Evolutionary conservation across 1,140 invertebrate genomes (phyloP).

Genomic region (Calosoma granatense): DNA sequence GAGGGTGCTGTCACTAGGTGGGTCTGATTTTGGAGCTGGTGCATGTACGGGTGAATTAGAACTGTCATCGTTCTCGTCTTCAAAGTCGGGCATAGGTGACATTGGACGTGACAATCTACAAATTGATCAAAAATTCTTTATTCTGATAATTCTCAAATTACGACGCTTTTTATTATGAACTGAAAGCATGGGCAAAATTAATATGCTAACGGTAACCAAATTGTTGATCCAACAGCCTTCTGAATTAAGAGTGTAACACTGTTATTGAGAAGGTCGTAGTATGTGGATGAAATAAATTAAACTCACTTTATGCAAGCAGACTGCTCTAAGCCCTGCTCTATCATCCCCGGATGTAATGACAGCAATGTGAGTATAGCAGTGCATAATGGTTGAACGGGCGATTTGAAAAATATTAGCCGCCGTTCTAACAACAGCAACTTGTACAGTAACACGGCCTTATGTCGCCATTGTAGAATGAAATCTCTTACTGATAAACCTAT

Average conservation of each 20-base stretch:
- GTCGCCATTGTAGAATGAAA: slow-evolving; percentile 76
- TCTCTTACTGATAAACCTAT: slow-evolving; percentile 69
- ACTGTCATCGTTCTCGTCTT: slow-evolving; percentile 35
- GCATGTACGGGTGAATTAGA: slow-evolving; percentile 22
- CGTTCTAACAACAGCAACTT: slow-evolving; percentile 87
- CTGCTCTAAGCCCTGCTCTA: slow-evolving; percentile 77
- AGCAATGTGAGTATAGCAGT: slow-evolving; percentile 77
- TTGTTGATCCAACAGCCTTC: slow-evolving; percentile 3
- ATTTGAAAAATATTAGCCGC: slow-evolving; percentile 85
- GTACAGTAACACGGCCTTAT: slow-evolving; percentile 88
- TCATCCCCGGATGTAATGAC: slow-evolving; percentile 81
- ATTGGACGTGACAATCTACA: slow-evolving; percentile 63
- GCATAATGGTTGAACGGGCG: slow-evolving; percentile 84
- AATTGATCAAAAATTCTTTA: slow-evolving; percentile 17
- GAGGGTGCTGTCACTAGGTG: neutral
- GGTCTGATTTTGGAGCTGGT: neutral
- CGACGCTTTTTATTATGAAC: neutral
- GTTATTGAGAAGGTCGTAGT: too few relatives aligned
- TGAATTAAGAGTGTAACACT: too few relatives aligned
- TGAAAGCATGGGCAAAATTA: neutral
- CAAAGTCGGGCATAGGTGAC: slow-evolving; percentile 63
- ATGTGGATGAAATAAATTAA: slow-evolving; percentile 11
- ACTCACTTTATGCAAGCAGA: slow-evolving; percentile 70
- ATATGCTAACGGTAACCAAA: neutral
- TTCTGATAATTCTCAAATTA: too few relatives aligned